phyloP scores from a whole-genome alignment of 2,888 invertebrate genomes.

The Philonicus albiceps region DNA sequence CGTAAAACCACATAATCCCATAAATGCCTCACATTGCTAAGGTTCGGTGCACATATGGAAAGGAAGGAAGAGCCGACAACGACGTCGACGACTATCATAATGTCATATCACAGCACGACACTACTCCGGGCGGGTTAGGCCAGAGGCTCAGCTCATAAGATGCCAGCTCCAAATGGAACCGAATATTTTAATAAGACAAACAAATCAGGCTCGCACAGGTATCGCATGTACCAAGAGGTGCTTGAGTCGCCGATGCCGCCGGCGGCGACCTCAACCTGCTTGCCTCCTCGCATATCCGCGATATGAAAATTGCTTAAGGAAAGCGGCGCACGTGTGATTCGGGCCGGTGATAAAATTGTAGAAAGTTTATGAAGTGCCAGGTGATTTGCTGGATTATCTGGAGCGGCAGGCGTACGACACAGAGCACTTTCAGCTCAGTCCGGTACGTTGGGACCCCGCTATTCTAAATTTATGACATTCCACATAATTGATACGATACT shows the following conservation, averaged over 20 bases:
- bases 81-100: constrained; percentile 46
- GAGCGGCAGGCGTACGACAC: neutral
- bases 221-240: neutral
- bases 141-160: neutral
- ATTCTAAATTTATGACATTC: neutral
- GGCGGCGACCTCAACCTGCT: constrained; percentile 17
- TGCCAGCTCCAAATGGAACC: neutral
- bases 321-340: constrained; percentile 26
- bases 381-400: constrained; percentile 18
- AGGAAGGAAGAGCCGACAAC: neutral
- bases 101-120: constrained; percentile 49
- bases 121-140: neutral
- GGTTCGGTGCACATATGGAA: constrained; percentile 3
- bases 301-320: neutral
- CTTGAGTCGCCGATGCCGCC: neutral
- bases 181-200: constrained; percentile 43
- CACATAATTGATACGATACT: neutral
- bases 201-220: constrained; percentile 25
- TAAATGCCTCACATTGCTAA: neutral
- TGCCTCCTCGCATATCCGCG: constrained; percentile 19
- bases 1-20: constrained; percentile 19
- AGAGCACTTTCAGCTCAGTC: neutral
- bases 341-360: constrained; percentile 12
- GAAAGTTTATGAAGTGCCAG: constrained; percentile 24
- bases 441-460: neutral